Percentiles rank a stretch among this genome's conserved stretches.
These are phyloP conservation scores for Synergus japonicus DNA, from an alignment of 2,888 invertebrate species.

Conservation along the genomic window DNA sequence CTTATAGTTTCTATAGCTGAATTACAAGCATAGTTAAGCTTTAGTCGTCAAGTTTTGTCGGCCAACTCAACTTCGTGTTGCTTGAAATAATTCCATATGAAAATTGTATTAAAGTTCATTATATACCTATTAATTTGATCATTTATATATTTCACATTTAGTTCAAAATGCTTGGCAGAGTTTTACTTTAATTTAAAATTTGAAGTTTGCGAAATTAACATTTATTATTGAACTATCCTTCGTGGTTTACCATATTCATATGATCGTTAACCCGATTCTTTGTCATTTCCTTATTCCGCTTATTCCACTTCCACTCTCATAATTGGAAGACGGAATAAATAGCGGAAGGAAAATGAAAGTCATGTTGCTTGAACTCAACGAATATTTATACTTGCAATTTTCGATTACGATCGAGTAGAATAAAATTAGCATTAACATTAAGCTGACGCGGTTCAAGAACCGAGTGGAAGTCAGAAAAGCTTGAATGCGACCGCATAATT, in stretches of 20 bases:
- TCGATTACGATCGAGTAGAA: constrained; percentile 19
- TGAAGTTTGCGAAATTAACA: background rate
- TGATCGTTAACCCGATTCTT: constrained; percentile 19
- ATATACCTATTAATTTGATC: background rate
- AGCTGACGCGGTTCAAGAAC: background rate
- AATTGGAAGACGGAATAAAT: background rate
- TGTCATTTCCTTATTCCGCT: constrained; percentile 19
- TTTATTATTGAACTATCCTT: background rate
- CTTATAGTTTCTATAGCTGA: background rate
- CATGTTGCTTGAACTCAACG: constrained; percentile 24
- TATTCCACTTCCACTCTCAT: constrained; percentile 7
- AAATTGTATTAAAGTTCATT: background rate
- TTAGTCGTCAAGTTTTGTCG: background rate
- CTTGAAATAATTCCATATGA: constrained; percentile 15
- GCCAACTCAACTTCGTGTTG: background rate
- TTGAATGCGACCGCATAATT: constrained; percentile 8
- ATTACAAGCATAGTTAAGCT: constrained; percentile 2
- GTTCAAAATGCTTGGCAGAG: background rate
- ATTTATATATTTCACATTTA: background rate
- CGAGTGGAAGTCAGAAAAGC: background rate
- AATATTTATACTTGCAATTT: constrained; percentile 32
- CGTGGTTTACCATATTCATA: constrained; percentile 16
- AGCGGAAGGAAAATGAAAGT: constrained; percentile 24
- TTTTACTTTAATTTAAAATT: background rate
- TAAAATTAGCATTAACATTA: constrained; percentile 25